Evolutionary conservation across 2,888 invertebrate species (phyloP), one percentile per base, ranked within the genome.

Genomic region (Lacanobia oleracea): DNA sequence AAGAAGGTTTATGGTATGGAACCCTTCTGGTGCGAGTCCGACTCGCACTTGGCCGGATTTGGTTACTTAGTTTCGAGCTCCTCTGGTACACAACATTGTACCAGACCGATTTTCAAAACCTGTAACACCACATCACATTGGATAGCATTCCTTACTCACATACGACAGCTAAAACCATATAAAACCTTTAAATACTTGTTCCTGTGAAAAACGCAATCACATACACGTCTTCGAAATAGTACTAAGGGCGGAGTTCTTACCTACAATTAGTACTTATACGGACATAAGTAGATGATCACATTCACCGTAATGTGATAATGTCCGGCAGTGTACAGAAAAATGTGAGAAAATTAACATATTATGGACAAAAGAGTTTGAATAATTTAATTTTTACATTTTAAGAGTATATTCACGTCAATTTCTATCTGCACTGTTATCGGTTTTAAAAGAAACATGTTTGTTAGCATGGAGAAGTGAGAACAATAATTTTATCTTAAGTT

Each of bases 161-260:
- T 14, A 18, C 5, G 0, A 48, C 8, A 48, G 2, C 18, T 48
- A 18, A 48, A 18, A 5, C 18, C 5, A 69, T 8, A 75, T 8
- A 75, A 75, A 67, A 76, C 77, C 48, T 45, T 27, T 66, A 73
- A 48, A 79, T 67, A 73, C 40, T 77, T 67, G 60, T 73, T 80
- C 69, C 81, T 54, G 77, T 69, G 79, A 79, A 73, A 60, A 60
- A 69, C 69, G 67, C 77, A 80, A 80, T 81, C 53, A 59, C 21
- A 68, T 72, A 56, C 77, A 68, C 67, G 51, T 80, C 12, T 54
- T 6, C 6, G 60, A 60, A 57, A 61, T 75, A 51, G 60, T 23
- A 10, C 43, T 18, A n/a, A 5, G 27, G 37, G 65, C 12, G 77
- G 64, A 59, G 48, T 72, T 77, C 66, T 69, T 67, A 77, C 40